A percentile compares a stretch with the other conserved stretches of the same genome.
Evolutionary conservation across 1,140 invertebrate species (phyloP).

Genomic region (Panagrolaimus sp.): DNA sequence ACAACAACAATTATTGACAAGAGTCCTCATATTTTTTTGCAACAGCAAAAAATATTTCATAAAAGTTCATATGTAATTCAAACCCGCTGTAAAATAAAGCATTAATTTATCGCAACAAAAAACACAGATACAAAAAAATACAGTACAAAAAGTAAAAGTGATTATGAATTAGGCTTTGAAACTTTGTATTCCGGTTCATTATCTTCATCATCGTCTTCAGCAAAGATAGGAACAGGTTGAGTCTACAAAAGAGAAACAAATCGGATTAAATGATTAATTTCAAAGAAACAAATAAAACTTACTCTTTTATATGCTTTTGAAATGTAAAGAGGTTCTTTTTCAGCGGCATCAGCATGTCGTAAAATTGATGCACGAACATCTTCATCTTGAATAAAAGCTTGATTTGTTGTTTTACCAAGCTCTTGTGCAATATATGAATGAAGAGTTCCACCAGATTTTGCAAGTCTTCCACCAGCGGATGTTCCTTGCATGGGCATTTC

Average conservation of each 20-base stretch:
- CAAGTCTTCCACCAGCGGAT: slow-evolving; percentile 64
- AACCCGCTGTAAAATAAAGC: no score
- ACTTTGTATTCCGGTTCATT: slow-evolving; percentile 44
- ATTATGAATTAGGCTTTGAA: not conserved
- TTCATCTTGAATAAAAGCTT: slow-evolving; percentile 81
- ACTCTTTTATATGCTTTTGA: slow-evolving; percentile 78
- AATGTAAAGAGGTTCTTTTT: slow-evolving; percentile 93
- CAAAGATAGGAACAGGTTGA: slow-evolving; percentile 59
- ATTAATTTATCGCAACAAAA: no score
- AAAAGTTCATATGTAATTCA: no score
- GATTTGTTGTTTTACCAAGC: slow-evolving; percentile 77
- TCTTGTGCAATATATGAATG: slow-evolving; percentile 95
- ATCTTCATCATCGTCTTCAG: slow-evolving; percentile 27
- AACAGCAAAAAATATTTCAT: no score
- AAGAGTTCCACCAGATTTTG: slow-evolving; percentile 85
- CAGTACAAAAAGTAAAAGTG: no score
- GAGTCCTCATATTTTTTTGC: no score
- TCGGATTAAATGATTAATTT: no score
- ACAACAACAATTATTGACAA: no score
- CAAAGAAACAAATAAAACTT: no score
- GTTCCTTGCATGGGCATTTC: slow-evolving; percentile 85
- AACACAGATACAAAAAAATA: no score
- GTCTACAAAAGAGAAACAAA: no score
- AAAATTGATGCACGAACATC: slow-evolving; percentile 92
- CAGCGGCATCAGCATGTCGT: slow-evolving; percentile 91